A percentile compares a stretch with the other conserved stretches of the same genome.
Evolutionary conservation across 2,888 invertebrate species (phyloP).

Genomic region (Lasius platythorax): DNA sequence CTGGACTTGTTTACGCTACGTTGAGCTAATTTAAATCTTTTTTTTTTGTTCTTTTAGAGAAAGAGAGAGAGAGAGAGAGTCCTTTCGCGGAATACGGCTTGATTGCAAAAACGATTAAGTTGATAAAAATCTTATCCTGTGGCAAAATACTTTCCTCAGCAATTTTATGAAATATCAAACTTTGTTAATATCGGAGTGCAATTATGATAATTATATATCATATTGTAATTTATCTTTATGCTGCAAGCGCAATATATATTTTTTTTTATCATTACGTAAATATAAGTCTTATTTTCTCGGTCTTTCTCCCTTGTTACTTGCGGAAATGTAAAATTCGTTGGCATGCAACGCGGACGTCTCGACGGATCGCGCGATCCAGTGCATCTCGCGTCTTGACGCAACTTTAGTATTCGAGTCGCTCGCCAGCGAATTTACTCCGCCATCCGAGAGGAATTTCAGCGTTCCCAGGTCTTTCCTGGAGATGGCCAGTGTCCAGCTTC

Average conservation of each 20-base stretch:
- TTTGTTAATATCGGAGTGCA: neutral
- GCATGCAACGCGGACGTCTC: conserved; percentile 65
- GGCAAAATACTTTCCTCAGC: neutral
- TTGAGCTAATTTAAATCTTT: neutral
- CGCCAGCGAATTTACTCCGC: conserved; percentile 68
- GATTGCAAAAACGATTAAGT: neutral
- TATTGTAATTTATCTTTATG: neutral
- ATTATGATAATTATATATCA: neutral
- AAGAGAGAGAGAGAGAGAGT: neutral
- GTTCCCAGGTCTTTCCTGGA: conserved; percentile 25
- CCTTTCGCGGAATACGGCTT: neutral
- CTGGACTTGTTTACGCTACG: conserved; percentile 9
- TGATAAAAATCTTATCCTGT: neutral
- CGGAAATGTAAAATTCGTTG: conserved; percentile 80
- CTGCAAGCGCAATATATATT: neutral
- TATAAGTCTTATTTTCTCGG: conserved; percentile 28
- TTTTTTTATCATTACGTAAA: conserved; percentile 7
- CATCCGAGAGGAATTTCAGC: conserved; percentile 67
- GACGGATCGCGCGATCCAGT: conserved; percentile 22
- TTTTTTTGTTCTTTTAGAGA: neutral
- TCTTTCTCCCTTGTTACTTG: conserved; percentile 23
- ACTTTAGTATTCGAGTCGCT: conserved; percentile 73
- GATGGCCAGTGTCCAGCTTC: conserved; percentile 78
- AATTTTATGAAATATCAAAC: conserved; percentile 9
- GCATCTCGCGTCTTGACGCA: conserved; percentile 50